Evolutionary conservation across 1,140 invertebrate species (phyloP), one percentile per base, ranked within the genome.

Genomic region (Sarcophaga bullata): DNA sequence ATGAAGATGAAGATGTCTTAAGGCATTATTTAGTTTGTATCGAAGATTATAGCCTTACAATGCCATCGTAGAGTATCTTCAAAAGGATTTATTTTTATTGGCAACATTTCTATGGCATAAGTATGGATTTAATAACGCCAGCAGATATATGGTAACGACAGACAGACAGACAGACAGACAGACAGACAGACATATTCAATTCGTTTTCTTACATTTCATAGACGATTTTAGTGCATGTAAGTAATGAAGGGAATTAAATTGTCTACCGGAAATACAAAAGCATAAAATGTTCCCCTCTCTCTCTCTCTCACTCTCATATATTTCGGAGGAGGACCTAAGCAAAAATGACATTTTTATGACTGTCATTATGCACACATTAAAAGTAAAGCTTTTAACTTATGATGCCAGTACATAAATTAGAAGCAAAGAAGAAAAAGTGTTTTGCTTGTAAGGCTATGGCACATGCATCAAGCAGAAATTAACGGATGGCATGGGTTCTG

Each of bases 61-160:
- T 58, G 25, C 1, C 25, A 15, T 7, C 54, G 54, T 17, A n/a
- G 54, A 15, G n/a, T 15, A 58, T 19, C 62, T 19, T 17, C 58
- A 68, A 68, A 68, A 25, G 19, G 62, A 68, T 68, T 68, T 68
- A 68, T 68, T 19, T 68, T 68, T 68, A 68, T 68, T 68, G 25
- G 19, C 62, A 68, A 68, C n/a, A 68, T 25, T 68, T 25, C n/a
- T 68, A 68, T 68, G 62, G 19, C 62, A 68, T 68, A 68, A 19
- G 19, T 19, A 19, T 19, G 62, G n/a, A 19, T 68, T 68, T 68
- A 68, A 68, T 68, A 19, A 68, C 62, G 19, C 8, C 3, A 6
- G 7, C 6, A 68, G 19, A 25, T 6, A 58, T 1, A 37, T 37
- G 25, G 25, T 37, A 37, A 37, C 25, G 25, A n/a, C n/a, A n/a